Conservation (phyloP, 2,888 invertebrate genomes). For the Pseudococcus longispinus region DNA sequence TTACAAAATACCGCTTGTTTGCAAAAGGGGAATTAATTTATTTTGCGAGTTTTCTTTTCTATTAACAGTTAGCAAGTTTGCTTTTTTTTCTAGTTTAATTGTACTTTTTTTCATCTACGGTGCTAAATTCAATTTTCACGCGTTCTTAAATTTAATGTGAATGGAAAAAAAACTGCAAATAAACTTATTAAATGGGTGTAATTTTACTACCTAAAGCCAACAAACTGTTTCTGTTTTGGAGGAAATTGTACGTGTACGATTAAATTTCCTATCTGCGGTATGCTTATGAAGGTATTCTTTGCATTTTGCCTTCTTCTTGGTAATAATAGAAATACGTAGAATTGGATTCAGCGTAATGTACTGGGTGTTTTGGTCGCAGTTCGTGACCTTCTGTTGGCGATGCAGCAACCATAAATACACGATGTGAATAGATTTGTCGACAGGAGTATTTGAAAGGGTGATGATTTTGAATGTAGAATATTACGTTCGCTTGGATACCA, state of each 20-base stretch:
- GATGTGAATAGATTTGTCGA: background rate
- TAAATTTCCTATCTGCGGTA: background rate
- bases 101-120: background rate
- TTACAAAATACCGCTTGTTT: conserved; percentile 40
- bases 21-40: conserved; percentile 19
- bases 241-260: background rate
- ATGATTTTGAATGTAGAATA: background rate
- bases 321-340: background rate
- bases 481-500: too few species aligned
- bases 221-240: background rate
- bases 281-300: background rate
- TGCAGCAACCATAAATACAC: background rate
- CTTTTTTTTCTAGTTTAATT: background rate
- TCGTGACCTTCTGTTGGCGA: background rate
- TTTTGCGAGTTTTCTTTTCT: background rate
- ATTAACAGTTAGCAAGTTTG: background rate
- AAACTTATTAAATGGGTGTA: background rate
- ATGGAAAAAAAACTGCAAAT: background rate
- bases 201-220: background rate
- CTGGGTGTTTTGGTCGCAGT: background rate
- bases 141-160: background rate
- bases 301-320: background rate
- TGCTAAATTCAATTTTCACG: conserved; percentile 7
- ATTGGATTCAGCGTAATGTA: background rate
- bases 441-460: background rate